Base-by-base conservation (phyloP, 2,113 vertebrate genomes). In the Furnarius figulus region DNA sequence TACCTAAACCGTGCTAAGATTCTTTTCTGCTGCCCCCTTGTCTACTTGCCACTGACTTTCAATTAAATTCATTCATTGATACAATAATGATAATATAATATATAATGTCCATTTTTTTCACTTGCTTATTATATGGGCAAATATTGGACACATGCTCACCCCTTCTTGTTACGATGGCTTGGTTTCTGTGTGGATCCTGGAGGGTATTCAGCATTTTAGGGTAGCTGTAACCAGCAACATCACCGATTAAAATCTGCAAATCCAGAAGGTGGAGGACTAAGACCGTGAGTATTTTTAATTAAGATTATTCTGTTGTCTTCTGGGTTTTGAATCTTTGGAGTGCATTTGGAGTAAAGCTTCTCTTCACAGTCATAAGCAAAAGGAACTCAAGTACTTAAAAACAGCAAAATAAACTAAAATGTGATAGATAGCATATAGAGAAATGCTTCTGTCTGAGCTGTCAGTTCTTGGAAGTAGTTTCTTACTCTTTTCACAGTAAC, bases 71-170 rank as follows among this genome's bases (percentile, higher is more conserved):
- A 65, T 12, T 55, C 42, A 67, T 37, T 88, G 35, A 12, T 37
- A 47, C 21, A 52, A 22, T 42, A 72, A 56, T 63, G 39, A 37
- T 31, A 16, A 9, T 3, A 28, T 39, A 14, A 10, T 3, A 55
- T 18, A 37, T 37, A 4, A 30, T 3, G 3, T 61, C 55, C 68
- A 13, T 73, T 30, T 65, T 85, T 70, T 28, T 1, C 13, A 2
- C 10, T 52, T 44, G 12, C 3, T 81, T 85, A 37, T 77, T 53
- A 12, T 18, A 12, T 31, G 11, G n/a, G 19, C 5, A 66, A 49
- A 74, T 80, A 75, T 28, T 2, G 1, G 18, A 56, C 0, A 1
- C 59, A 12, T 65, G 6, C 42, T 75, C 25, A 42, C 9, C 21
- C 10, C 6, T 61, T 52, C 24, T 58, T 71, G 33, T 72, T 80